Conservation (phyloP, 1,140 invertebrate genomes). For the Tetragonula clypearis region DNA sequence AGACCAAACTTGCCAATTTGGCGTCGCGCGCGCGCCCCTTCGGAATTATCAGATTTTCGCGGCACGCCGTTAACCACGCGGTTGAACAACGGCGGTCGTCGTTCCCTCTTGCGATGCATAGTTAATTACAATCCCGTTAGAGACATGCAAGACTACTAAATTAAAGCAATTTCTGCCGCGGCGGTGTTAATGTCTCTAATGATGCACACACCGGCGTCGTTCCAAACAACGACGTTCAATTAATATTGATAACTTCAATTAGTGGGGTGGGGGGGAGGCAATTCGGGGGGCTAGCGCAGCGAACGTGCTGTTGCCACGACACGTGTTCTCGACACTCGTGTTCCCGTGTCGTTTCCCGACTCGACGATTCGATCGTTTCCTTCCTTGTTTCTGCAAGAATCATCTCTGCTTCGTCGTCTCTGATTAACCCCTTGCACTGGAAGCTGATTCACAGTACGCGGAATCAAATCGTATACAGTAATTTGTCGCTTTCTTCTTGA, state of each 20-base stretch:
- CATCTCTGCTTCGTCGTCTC: background rate
- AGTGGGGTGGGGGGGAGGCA: background rate
- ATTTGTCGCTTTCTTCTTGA: no score
- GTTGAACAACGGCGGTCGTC: background rate
- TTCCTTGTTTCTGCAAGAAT: background rate
- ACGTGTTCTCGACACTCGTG: background rate
- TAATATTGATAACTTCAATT: conserved; percentile 21
- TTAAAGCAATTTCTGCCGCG: background rate
- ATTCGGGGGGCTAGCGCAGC: background rate
- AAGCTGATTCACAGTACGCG: no score
- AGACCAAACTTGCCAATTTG: conserved; percentile 25
- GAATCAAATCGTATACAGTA: no score
- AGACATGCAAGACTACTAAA: background rate
- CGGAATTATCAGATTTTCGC: conserved; percentile 6
- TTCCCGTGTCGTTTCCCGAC: background rate
- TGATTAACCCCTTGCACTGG: no score
- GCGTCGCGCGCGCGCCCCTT: background rate
- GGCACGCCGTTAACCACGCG: background rate
- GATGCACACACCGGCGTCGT: background rate
- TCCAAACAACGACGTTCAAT: background rate
- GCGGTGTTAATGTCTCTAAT: background rate
- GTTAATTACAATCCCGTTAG: conserved; percentile 4
- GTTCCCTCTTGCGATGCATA: background rate
- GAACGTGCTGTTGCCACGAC: background rate
- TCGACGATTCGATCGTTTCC: background rate